Evolutionary conservation across 2,888 invertebrate genomes (phyloP), one percentile per base, ranked within the genome.

Genomic region (Amaurobius ferox): DNA sequence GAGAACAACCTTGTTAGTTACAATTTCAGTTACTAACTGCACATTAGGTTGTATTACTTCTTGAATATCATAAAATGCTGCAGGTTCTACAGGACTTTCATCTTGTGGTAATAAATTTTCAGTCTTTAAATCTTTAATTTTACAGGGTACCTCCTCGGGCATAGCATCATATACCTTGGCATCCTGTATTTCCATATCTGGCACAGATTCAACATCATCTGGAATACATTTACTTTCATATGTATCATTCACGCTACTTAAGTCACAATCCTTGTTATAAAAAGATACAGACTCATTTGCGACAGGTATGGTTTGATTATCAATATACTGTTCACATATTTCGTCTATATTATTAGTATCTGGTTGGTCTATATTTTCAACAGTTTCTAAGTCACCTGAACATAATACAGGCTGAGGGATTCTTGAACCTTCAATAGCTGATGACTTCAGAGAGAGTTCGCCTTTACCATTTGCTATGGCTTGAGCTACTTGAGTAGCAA

Each of bases 401-500:
- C 70, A 71, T n/a, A 71, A 0, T 35, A 35, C 35, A 29, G 29
- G 28, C 44, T n/a, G 62, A 44, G 29, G 30, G 40, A 66, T 13
- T 55, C 64, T 71, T 5, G 48, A 28, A 11, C 62, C 23, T 26
- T 70, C 76, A 3, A 48, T 35, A 5, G 44, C 13, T 19, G 55
- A 5, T 28, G 26, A 28, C n/a, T 76, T 80, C 62, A 40, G 62
- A 55, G 64, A 6, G 0, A 35, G 28, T 16, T 81, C 81, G 64
- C 7, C 48, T 32, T 35, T 29, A 13, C 44, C 55, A 7, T 72
- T 55, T 28, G 40, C 71, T 7, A 35, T 5, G 30, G 77, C 32
- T 16, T 55, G 68, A 32, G 88, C 88, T 32, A 88, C 88, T 76
- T 88, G 86, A 23, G 78, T 64, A 0, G 88, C 88, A 73, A 88